Evolutionary conservation across 2,888 invertebrate genomes (phyloP), one percentile per base, ranked within the genome.

Genomic region (Timandra comae): DNA sequence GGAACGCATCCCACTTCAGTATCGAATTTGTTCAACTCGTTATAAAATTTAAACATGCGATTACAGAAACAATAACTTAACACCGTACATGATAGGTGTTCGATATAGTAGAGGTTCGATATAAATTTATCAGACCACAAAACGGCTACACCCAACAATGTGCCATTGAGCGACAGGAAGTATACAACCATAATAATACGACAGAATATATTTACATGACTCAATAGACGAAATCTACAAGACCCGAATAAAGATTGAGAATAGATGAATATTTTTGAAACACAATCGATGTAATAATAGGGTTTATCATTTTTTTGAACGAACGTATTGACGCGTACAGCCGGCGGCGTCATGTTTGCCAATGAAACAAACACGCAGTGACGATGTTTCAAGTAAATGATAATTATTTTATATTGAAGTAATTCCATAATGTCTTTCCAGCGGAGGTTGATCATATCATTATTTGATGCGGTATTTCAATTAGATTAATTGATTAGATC

Each of bases 321-420:
- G 29, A 63, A 68, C n/a, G 64, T 64, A 30, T 75, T 72, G 9
- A 68, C 55, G 19, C 52, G 60, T 22, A 64, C 56, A 3, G 49
- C 41, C 2, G 38, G 48, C 13, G 58, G 54, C 57, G 63, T 41
- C 73, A 66, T 62, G 32, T 33, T 34, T 39, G 13, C 29, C 12
- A 30, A 31, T 31, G 9, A 9, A 29, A 10, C n/a, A 5, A 19
- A 25, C 12, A 11, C 28, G 35, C 29, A 38, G 33, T 33, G 27
- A 28, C n/a, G n/a, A n/a, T n/a, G n/a, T n/a, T n/a, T n/a, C 34
- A 16, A 12, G 21, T 13, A 10, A 31, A 27, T 22, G 12, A 19
- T 16, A 12, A 34, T 27, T 19, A 28, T 30, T 31, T 26, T 20
- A 33, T 29, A 35, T 23, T 22, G 16, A 16, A 16, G 16, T 16